Base-by-base conservation (phyloP, 1,140 invertebrate genomes). In the Laodelphax striatellus region DNA sequence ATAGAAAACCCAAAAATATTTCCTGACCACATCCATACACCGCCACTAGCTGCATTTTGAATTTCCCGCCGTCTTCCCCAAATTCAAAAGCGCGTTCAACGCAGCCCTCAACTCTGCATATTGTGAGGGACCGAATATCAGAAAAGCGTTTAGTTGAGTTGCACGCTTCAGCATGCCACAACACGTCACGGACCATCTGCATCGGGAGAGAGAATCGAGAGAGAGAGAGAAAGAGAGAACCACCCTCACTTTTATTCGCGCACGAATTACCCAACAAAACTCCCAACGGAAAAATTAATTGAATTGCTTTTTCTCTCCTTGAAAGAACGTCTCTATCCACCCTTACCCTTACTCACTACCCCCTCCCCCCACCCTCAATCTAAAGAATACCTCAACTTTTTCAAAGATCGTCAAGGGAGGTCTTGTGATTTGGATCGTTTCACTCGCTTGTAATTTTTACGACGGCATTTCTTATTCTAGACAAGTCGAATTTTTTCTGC, bases 271-370 rank as follows among this genome's bases (percentile, higher is more conserved):
- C 57, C 46, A n/a, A 14, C 58, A 58, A 55, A 50, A 44, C 43
- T 63, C 62, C 62, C 62, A 63, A 63, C 57, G 59, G 59, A 63
- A 63, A 63, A 63, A 63, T 63, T 63, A 63, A 63, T 63, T 63
- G 59, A 63, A 63, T 63, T 53, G 62, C 62, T 63, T 59, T 63
- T 55, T 52, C 61, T 63, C 43, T 57, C 61, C 50, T 58, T 52
- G 34, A 10, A 50, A 19, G 16, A 5, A 19, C 46, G 46, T 50
- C 46, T 50, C 16, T 50, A 19, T 50, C 46, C 21, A 50, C 46
- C 16, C 52, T 41, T 44, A n/a, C 52, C 16, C 24, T 16, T 16
- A 16, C 43, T 44, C 13, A 16, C 24, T 2, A 28, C 34, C 21
- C 46, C 46, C 43, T 9, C 9, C 14, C 43, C 17, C 24, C 24